Evolutionary conservation across 2,888 invertebrate genomes (phyloP).

Genomic region (Nowickia ferox): DNA sequence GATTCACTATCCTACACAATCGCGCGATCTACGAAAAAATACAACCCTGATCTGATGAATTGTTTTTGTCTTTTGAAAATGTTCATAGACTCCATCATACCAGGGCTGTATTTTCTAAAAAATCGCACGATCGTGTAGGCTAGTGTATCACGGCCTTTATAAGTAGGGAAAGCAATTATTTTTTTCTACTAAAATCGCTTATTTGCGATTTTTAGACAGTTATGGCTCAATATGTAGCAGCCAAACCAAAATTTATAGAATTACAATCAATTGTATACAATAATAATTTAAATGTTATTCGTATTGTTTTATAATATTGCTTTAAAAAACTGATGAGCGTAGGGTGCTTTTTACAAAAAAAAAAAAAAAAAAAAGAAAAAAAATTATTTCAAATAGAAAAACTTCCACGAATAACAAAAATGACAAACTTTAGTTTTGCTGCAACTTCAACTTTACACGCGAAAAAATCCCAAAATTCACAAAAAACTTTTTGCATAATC

Average conservation of each 20-base stretch:
- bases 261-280: background rate
- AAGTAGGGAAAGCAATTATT: no score
- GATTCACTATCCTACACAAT: no score
- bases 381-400: conserved; percentile 23
- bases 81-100: no score
- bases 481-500: conserved; percentile 82
- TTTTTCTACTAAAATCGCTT: no score
- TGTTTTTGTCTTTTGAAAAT: no score
- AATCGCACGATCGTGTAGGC: no score
- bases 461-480: conserved; percentile 81
- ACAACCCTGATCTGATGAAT: no score
- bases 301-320: background rate
- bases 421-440: conserved; percentile 61
- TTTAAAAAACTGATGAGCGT: background rate
- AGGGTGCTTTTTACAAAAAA: conserved; percentile 24
- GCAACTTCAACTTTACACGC: conserved; percentile 70
- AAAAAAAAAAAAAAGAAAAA: conserved; percentile 22
- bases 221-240: no score
- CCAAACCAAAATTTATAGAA: background rate
- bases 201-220: no score
- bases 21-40: no score
- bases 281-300: background rate
- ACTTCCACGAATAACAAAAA: conserved; percentile 32
- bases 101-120: no score
- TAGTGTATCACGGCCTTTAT: no score